Evolutionary conservation across 37 sponge, comb jelly and placozoan genomes (phyloP), one percentile per base, ranked within the genome.

Genomic region (Aplysina aerophoba): DNA sequence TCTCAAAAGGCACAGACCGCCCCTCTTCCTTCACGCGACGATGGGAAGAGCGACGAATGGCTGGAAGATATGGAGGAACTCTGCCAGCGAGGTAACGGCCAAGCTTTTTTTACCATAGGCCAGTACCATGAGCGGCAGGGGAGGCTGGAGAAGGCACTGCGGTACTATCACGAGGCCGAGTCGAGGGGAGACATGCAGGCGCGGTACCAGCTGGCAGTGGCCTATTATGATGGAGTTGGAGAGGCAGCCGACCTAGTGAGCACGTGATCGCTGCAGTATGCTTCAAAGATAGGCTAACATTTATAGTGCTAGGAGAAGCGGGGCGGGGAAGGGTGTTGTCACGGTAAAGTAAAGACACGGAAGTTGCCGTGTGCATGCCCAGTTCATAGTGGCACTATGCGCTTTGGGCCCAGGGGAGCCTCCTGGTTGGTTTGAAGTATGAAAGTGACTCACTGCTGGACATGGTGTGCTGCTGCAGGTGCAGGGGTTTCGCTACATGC

Each of bases 171-270:
- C 13, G 61, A 25, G 22, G 93, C 93, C 20, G 87, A 44, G 21
- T 66, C 54, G 0, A n/a, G 64, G 59, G 93, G 80, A 8, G 59
- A 77, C 71, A 30, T 6, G 0, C 96, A 95, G 67, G 96, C 96
- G 22, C 37, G 38, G 40, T 97, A 94, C 63, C 94, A 97, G 78
- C 93, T 97, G 0, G 92, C 88, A 53, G 95, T 94, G 33, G 92
- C 94, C 89, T 66, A 84, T 34, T 97, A 97, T 78, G 94, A 97
- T 63, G 97, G 97, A 31, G 61, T 92, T 14, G 95, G 94, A 53
- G 86, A 85, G 30, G 71, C 64, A 28, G 79, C 71, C 31, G 86
- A 94, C 55, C 67, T 83, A 27, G 94, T 94, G 44, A 86, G 90
- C 22, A 83, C 0, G 6, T 22, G n/a, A 56, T n/a, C n/a, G 12